Evolutionary conservation across 1,140 invertebrate genomes (phyloP), one percentile per base, ranked within the genome.

Genomic region (Trichonephila clavipes): DNA sequence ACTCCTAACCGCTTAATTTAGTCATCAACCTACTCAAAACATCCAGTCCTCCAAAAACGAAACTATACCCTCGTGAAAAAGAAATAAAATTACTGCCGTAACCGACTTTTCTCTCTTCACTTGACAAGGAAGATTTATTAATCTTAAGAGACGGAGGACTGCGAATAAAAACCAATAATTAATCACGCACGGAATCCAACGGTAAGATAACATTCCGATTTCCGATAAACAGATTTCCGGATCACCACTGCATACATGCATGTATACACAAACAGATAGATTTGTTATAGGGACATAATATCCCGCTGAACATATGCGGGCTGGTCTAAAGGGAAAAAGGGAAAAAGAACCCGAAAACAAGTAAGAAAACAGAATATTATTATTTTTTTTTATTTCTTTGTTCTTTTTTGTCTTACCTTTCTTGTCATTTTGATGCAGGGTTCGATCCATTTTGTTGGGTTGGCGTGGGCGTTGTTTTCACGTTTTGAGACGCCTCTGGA

Each of bases 91-190:
- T 88, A 88, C 51, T 62, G 21, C 81, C 66, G 66, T 69, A 24
- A 24, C n/a, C 51, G 24, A 24, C 66, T 69, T 14, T 8, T 24
- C 90, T 40, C 44, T 51, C 81, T 34, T 18, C 34, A 40, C 89
- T 61, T 82, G 89, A 72, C 58, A 90, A 21, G 89, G 58, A 58
- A 85, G 59, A 92, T 92, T 85, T 92, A 92, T 92, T 92, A 92
- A 92, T 81, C 59, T 81, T 64, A 83, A 92, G 81, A 83, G 90
- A 64, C 24, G 90, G 59, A 34, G 61, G 61, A 92, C 59, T 24
- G 24, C 40, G 77, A 64, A 92, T 85, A 92, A 92, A 92, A 92
- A 92, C 90, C 90, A 92, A 92, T 92, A 92, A 92, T 92, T 92
- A 92, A 92, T 92, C 90, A 92, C 90, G 82, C 90, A 64, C 59